These are phyloP conservation scores for Merluccius polli DNA, from an alignment of 2,797 vertebrate genomes.

Conservation along the genomic window DNA sequence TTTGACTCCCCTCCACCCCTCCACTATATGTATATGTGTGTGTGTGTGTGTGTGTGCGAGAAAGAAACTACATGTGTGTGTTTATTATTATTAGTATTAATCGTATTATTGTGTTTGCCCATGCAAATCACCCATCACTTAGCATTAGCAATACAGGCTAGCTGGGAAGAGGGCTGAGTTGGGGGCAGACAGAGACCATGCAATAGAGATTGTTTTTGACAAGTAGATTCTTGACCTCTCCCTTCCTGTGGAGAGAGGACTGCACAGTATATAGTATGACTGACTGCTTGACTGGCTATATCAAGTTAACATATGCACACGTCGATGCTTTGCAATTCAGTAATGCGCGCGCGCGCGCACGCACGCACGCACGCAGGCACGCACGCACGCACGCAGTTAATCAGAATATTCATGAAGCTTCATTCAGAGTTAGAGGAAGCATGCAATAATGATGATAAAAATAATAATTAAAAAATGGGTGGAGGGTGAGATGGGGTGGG, in stretches of 20 bases:
- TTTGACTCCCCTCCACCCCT: too few species aligned
- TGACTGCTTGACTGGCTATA: conserved; percentile 8
- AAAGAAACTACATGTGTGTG: background rate
- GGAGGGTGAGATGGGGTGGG: background rate
- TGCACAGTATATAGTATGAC: background rate
- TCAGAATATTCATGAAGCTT: background rate
- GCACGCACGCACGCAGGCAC: too few species aligned
- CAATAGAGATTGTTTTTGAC: conserved; percentile 11
- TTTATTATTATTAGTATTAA: background rate
- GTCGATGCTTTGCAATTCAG: conserved; percentile 4
- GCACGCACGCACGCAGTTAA: background rate
- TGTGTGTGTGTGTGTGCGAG: too few species aligned
- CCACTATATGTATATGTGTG: too few species aligned
- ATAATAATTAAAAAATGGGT: background rate
- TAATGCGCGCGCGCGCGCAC: too few species aligned
- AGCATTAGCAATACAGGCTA: background rate
- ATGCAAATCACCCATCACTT: background rate
- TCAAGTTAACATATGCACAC: conserved; percentile 18
- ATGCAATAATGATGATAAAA: background rate
- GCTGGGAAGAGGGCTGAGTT: background rate
- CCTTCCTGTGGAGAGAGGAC: conserved; percentile 2
- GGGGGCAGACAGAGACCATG: too few species aligned
- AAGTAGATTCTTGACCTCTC: conserved; percentile 20
- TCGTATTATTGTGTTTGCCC: background rate
- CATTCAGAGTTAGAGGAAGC: background rate